These are phyloP conservation scores for Tachina grossa DNA, from an alignment of 2,888 invertebrate species.

Conservation along the genomic window DNA sequence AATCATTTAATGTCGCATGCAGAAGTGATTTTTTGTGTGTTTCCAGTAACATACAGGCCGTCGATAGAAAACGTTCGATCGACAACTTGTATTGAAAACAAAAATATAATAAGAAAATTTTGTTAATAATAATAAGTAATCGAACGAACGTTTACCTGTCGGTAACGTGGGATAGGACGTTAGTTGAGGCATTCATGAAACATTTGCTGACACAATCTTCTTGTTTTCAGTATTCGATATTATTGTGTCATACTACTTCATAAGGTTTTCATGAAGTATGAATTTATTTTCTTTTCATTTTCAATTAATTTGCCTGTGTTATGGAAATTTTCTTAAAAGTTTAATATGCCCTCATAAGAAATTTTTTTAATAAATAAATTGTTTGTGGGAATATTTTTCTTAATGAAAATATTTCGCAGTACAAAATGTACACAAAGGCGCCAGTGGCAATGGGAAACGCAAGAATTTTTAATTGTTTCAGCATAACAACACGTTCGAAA, in stretches of 20 bases:
- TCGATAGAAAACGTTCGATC: too few relatives aligned
- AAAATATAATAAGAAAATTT: too few relatives aligned
- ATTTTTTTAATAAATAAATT: conserved; percentile 45
- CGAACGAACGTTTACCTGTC: too few relatives aligned
- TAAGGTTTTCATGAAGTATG: too few relatives aligned
- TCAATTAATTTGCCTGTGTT: conserved; percentile 12
- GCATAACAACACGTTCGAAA: conserved; percentile 39
- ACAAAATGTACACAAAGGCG: conserved; percentile 13
- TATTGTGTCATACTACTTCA: background rate
- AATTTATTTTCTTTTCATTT: background rate
- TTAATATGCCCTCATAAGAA: background rate
- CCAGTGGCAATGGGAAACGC: background rate
- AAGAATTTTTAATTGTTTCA: conserved; percentile 30
- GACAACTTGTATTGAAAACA: too few relatives aligned
- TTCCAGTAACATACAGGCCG: too few relatives aligned
- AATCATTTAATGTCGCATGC: too few relatives aligned
- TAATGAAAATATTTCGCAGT: conserved; percentile 38
- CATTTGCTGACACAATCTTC: background rate
- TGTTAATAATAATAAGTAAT: too few relatives aligned
- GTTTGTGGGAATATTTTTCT: background rate
- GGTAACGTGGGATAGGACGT: too few relatives aligned
- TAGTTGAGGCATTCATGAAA: background rate
- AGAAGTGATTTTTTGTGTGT: too few relatives aligned
- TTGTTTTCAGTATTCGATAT: background rate
- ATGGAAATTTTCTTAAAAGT: background rate